Evolutionary conservation across 2,797 vertebrate species (phyloP), one percentile per base, ranked within the genome.

Genomic region (Tapera naevia): DNA sequence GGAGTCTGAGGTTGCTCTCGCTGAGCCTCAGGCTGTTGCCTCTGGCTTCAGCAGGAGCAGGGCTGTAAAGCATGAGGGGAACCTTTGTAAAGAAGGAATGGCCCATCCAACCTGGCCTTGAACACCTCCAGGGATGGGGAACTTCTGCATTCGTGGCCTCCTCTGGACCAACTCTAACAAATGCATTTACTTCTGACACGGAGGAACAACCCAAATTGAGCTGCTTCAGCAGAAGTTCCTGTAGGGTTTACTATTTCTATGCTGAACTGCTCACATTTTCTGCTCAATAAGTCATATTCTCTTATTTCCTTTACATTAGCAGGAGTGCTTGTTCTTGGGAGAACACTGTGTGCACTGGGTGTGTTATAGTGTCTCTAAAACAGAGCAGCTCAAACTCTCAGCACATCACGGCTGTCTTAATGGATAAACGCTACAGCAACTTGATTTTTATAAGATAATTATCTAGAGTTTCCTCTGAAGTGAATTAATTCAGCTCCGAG

Each of bases 271-370:
- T 50, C 30, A 25, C 17, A 1, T 28, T 82, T 23, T 7, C 21
- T 3, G 11, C 33, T 16, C 22, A 41, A 3, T 23, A 7, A n/a
- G 54, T 37, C 0, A 0, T 2, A 2, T 32, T 46, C 39, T 51
- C 43, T 18, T 25, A 2, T 37, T 66, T 21, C 53, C 53, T 57
- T 22, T 5, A 4, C n/a, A 4, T 35, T 7, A 5, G 17, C 30
- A 2, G 45, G 17, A 46, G 33, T 9, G 25, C 2, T 50, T 21
- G 11, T 16, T 24, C 9, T 21, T 4, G 14, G 25, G 45, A 43
- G 11, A 17, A 11, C 13, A 21, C 14, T 25, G 4, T 1, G 15
- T 23, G 5, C 48, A 17, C 17, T 4, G 37, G 11, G 17, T 11
- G 23, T 39, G 56, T 9, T 64, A 14, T 8, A 43, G 43, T 2